phyloP scores from a whole-genome alignment of 2,113 vertebrate species.

The Monopterus albus region DNA sequence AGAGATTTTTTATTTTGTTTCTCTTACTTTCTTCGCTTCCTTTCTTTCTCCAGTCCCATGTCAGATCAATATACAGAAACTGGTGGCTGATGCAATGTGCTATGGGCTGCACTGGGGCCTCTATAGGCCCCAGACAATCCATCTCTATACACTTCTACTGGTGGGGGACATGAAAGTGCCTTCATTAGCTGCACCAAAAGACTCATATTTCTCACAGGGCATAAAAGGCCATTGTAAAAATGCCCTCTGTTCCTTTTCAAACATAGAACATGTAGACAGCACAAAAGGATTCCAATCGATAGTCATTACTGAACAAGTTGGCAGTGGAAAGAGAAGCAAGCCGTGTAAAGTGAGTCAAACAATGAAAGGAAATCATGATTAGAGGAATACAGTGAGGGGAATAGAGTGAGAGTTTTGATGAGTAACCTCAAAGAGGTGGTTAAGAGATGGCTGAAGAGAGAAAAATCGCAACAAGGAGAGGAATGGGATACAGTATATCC shows the following conservation, averaged over 20 bases:
- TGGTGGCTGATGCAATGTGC: conserved; percentile 55
- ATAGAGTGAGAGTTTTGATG: conserved; percentile 22
- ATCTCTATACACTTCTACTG: conserved; percentile 68
- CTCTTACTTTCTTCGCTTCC: conserved; percentile 19
- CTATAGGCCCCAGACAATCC: conserved; percentile 68
- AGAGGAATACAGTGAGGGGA: conserved; percentile 30
- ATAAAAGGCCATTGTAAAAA: conserved; percentile 82
- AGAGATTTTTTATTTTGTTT: conserved; percentile 45
- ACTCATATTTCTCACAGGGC: conserved; percentile 79
- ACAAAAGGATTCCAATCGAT: conserved; percentile 78
- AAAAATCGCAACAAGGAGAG: conserved; percentile 20
- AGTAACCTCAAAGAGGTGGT: conserved; percentile 34
- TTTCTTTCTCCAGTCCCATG: conserved; percentile 4
- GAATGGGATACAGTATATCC: background rate
- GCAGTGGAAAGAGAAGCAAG: conserved; percentile 35
- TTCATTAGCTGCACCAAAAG: conserved; percentile 78
- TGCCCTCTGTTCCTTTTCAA: conserved; percentile 77
- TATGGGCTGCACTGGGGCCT: conserved; percentile 55
- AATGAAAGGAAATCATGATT: conserved; percentile 65
- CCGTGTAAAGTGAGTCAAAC: conserved; percentile 39
- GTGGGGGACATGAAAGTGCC: conserved; percentile 74
- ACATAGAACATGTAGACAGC: conserved; percentile 78
- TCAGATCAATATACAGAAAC: conserved; percentile 61
- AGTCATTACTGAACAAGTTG: conserved; percentile 72
- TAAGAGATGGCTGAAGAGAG: conserved; percentile 2